phyloP scores from a whole-genome alignment of 2,888 invertebrate species.

The Yponomeuta sedellus region DNA sequence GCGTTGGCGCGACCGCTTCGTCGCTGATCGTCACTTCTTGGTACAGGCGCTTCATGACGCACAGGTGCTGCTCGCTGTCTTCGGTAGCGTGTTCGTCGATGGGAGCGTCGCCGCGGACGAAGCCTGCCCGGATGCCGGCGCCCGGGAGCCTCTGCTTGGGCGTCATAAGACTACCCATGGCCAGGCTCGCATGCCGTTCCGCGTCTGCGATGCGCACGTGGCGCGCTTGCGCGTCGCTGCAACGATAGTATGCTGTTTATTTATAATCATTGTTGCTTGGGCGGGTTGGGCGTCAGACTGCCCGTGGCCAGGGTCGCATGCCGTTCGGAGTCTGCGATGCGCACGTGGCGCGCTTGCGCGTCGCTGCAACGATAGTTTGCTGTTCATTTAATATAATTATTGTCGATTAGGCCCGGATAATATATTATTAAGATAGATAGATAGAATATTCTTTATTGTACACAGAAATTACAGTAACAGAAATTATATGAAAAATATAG shows the following conservation, averaged over 20 bases:
- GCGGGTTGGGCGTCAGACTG: not conserved
- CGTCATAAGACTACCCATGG: not conserved
- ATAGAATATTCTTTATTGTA: too few relatives aligned
- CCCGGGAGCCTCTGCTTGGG: not conserved
- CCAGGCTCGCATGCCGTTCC: not conserved
- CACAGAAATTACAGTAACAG: too few relatives aligned
- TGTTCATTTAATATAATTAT: too few relatives aligned
- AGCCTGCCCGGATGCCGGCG: constrained; percentile 29
- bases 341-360: not conserved
- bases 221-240: not conserved
- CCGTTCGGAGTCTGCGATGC: not conserved
- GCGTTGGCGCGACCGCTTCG: constrained; percentile 38
- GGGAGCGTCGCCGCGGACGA: constrained; percentile 26
- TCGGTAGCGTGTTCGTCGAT: not conserved
- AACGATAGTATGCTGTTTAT: too few relatives aligned
- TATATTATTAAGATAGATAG: too few relatives aligned
- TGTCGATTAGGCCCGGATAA: too few relatives aligned
- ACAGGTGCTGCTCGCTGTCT: constrained; percentile 28
- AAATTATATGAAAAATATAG: too few relatives aligned
- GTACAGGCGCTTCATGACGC: constrained; percentile 43
- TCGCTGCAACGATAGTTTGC: not conserved
- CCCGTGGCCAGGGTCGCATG: not conserved
- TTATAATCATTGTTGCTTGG: too few relatives aligned
- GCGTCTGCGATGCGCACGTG: not conserved
- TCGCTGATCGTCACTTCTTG: constrained; percentile 30